These are phyloP conservation scores for Brachionus paranguensis DNA, from an alignment of 1,140 invertebrate genomes.

Conservation along the genomic window DNA sequence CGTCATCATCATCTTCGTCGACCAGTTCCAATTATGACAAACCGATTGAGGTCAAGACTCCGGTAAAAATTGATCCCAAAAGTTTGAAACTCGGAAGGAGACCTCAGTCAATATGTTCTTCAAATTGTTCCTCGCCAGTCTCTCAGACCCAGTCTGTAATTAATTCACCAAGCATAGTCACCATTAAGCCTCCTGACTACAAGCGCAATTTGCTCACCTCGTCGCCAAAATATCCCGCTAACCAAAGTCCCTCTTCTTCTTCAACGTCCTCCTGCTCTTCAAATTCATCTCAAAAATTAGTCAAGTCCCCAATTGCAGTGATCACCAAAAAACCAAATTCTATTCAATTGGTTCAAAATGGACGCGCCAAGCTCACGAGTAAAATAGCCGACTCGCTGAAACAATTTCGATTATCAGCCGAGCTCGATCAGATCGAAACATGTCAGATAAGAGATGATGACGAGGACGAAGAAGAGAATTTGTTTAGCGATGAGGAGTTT, in stretches of 20 bases:
- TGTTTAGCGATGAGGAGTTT: conserved; percentile 10
- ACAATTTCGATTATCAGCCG: neutral
- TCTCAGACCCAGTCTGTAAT: conserved; percentile 18
- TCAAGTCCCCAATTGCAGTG: conserved; percentile 7
- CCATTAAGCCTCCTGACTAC: conserved; percentile 15
- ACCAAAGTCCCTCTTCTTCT: neutral
- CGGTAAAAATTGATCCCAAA: conserved; percentile 30
- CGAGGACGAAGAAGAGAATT: conserved; percentile 4
- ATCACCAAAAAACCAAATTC: conserved; percentile 31
- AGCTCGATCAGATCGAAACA: neutral
- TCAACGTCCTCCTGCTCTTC: conserved; percentile 18
- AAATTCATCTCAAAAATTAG: conserved; percentile 10
- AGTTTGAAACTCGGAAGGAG: conserved; percentile 30
- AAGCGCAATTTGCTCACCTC: neutral
- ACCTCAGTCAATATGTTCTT: conserved; percentile 34
- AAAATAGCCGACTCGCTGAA: conserved; percentile 27
- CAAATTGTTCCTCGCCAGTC: conserved; percentile 27
- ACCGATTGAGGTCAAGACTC: neutral
- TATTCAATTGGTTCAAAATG: conserved; percentile 13
- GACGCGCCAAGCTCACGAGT: neutral
- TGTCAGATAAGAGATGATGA: conserved; percentile 15
- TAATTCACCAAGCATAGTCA: conserved; percentile 1
- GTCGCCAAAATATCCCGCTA: neutral
- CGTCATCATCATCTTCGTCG: conserved; percentile 22
- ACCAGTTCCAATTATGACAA: neutral